phyloP scores from a whole-genome alignment of 2,797 vertebrate species.

The Pseudochirops corinnae region DNA sequence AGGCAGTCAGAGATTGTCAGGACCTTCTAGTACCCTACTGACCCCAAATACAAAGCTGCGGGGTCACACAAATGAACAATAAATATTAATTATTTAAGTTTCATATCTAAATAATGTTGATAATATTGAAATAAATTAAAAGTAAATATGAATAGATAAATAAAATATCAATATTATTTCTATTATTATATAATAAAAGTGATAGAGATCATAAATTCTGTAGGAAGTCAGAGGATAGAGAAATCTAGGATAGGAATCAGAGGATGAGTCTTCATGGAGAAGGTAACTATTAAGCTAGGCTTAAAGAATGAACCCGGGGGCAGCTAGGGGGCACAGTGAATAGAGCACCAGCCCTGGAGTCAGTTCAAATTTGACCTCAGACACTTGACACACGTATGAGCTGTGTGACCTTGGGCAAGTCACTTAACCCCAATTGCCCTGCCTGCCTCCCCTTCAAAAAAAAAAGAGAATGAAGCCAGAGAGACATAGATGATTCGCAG shows the following conservation, averaged over 20 bases:
- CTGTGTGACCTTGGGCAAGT: no score
- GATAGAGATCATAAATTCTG: background rate
- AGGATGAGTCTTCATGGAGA: background rate
- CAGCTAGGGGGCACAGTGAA: no score
- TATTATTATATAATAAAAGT: background rate
- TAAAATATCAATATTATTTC: background rate
- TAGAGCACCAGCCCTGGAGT: no score
- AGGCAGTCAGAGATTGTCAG: background rate
- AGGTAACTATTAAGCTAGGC: background rate
- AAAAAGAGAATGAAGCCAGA: background rate
- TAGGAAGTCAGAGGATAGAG: background rate
- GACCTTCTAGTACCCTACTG: background rate
- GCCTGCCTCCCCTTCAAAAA: no score
- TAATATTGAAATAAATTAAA: background rate
- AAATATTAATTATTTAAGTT: no score
- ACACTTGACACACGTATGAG: no score
- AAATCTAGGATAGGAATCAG: background rate
- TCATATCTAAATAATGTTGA: no score
- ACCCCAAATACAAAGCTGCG: background rate
- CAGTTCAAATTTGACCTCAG: no score
- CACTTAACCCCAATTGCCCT: no score
- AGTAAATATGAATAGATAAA: background rate
- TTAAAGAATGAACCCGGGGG: no score
- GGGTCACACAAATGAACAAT: background rate
- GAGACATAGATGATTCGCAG: background rate